phyloP scores from a whole-genome alignment of 2,113 vertebrate species.

The Chinchilla lanigera region DNA sequence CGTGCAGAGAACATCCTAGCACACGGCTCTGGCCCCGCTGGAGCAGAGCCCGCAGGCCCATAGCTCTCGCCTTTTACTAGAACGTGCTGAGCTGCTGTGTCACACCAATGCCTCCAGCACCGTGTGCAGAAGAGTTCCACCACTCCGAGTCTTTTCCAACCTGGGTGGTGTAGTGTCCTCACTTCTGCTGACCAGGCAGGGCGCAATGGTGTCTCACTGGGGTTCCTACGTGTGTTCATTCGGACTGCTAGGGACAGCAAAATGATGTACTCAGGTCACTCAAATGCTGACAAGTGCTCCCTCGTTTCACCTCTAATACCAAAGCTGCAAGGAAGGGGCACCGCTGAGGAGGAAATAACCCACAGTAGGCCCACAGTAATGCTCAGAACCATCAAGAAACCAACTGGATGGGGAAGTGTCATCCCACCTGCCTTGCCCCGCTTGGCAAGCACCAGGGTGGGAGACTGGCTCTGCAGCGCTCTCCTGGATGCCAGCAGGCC shows the following conservation, averaged over 20 bases:
- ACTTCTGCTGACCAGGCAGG: not conserved
- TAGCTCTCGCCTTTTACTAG: not conserved
- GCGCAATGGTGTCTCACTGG: not conserved
- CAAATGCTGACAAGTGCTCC: not conserved
- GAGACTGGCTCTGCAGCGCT: not conserved
- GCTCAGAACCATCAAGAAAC: not conserved
- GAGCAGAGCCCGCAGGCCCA: not conserved
- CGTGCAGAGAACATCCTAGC: not conserved
- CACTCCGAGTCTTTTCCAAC: not conserved
- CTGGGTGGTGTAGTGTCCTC: too few relatives aligned
- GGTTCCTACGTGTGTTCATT: not conserved
- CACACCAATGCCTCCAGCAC: not conserved
- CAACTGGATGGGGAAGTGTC: too few relatives aligned
- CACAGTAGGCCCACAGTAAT: not conserved
- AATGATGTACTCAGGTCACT: not conserved
- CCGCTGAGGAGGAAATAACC: not conserved
- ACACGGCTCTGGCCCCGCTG: not conserved
- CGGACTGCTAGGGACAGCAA: not conserved
- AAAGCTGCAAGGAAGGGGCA: not conserved
- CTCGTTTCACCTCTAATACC: not conserved
- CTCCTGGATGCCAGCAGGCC: not conserved
- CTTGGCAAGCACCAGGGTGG: too few relatives aligned
- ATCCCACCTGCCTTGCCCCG: not conserved
- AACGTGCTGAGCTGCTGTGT: not conserved
- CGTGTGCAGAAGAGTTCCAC: accelerated